phyloP scores from a whole-genome alignment of 37 sponge, comb jelly and placozoan genomes.

The Aplysina aerophoba region DNA sequence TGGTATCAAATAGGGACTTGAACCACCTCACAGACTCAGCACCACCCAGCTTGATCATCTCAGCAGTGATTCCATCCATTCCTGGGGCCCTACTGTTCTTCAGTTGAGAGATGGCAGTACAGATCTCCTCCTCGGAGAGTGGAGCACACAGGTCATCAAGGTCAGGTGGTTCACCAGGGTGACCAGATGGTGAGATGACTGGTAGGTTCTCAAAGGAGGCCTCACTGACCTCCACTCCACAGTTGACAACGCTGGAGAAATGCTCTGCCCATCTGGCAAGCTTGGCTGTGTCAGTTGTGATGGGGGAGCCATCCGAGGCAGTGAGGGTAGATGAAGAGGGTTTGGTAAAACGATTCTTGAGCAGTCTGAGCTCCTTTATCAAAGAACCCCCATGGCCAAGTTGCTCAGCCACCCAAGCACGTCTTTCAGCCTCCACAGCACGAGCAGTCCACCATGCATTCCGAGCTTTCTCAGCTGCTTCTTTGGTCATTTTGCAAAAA shows the following conservation, averaged over 20 bases:
- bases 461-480: conserved; percentile 1
- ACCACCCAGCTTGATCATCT: conserved; percentile 13
- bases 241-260: not conserved
- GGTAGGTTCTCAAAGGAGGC: too few species aligned
- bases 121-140: not conserved
- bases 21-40: conserved; percentile 13
- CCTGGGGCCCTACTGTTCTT: conserved; percentile 11
- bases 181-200: not conserved
- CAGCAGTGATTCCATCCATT: conserved; percentile 17
- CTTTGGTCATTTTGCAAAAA: conserved; percentile 22
- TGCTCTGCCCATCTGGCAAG: not conserved
- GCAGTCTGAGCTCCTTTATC: not conserved
- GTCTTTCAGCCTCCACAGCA: not conserved
- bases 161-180: not conserved
- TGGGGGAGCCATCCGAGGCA: not conserved
- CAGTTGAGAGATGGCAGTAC: conserved; percentile 1
- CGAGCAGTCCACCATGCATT: not conserved
- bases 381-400: not conserved
- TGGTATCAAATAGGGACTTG: conserved; percentile 1
- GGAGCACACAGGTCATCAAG: not conserved
- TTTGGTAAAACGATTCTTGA: not conserved
- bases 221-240: too few species aligned
- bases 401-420: not conserved
- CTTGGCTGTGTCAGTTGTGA: not conserved
- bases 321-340: conserved; percentile 5